Evolutionary conservation across 2,888 invertebrate genomes (phyloP), one percentile per base, ranked within the genome.

Genomic region (Mycalesis mineus): DNA sequence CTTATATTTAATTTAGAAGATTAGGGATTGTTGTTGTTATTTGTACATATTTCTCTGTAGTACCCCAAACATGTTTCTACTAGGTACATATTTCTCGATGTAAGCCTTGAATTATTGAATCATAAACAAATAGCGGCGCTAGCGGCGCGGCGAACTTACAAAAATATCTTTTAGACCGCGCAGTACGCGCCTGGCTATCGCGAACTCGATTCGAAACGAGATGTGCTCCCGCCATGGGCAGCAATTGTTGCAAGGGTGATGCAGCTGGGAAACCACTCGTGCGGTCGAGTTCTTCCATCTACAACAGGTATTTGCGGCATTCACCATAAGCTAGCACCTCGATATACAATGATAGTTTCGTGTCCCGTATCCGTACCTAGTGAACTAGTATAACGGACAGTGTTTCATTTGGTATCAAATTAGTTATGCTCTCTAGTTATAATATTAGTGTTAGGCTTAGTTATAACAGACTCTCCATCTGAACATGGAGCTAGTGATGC

Each of bases 231-330:
- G 77, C 71, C 66, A 91, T 91, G 91, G 91, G 91, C 75, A 91
- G 91, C 80, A 91, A 91, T 77, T 91, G 91, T 82, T 91, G 91
- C 80, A 91, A 91, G 75, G 90, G 91, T 75, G 91, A 91, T 75
- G 85, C 90, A 64, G 85, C 88, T 66, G 81, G 81, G 68, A 77
- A 83, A 66, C 84, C 87, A 56, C 70, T 85, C 71, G 80, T 84
- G 70, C 77, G 85, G 69, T 81, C 88, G 63, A 77, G 77, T 69
- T 88, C 90, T 54, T 90, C 91, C 54, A 85, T 84, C 68, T 90
- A 90, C 84, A 82, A 75, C 84, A 90, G 90, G 90, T 90, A 88
- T 77, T 79, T 84, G 74, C 75, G 78, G 75, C 69, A 68, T 69
- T 87, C 71, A 66, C 77, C 73, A 63, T 81, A 69, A 77, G 74